These are phyloP conservation scores for Ophioninae sp. DNA, from an alignment of 2,888 invertebrate genomes.

Conservation along the genomic window DNA sequence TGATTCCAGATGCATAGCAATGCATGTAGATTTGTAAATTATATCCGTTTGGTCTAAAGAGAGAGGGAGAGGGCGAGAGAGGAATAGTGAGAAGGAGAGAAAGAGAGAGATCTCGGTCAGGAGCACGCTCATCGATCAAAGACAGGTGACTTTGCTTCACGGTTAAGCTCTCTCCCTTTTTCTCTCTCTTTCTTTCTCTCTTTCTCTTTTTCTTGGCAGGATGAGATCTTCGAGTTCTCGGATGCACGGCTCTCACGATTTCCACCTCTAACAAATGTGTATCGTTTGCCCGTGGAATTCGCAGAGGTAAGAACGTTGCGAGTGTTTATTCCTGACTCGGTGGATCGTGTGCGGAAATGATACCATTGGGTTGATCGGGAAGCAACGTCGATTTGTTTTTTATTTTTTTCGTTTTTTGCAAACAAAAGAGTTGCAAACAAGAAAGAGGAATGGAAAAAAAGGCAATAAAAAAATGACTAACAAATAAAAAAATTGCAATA, in stretches of 20 bases:
- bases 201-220: not conserved
- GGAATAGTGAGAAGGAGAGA: conserved; percentile 3
- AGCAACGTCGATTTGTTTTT: not conserved
- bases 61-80: conserved; percentile 18
- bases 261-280: conserved; percentile 60
- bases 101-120: conserved; percentile 15
- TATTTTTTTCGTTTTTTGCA: too few species aligned
- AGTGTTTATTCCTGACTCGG: conserved; percentile 38
- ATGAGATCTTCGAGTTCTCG: conserved; percentile 42
- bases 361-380: not conserved
- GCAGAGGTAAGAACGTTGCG: conserved; percentile 52
- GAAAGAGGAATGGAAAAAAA: too few species aligned
- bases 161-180: conserved; percentile 5
- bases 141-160: conserved; percentile 54
- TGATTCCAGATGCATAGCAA: too few species aligned
- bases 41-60: not conserved
- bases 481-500: too few species aligned
- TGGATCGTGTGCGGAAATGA: conserved; percentile 4
- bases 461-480: too few species aligned
- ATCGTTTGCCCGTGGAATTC: conserved; percentile 61
- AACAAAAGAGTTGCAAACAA: too few species aligned
- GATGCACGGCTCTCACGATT: conserved; percentile 62
- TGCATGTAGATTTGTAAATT: too few species aligned
- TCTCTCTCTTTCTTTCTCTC: conserved; percentile 5
- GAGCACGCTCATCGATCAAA: conserved; percentile 58